These are phyloP conservation scores for Typhlichthys eigenmanni DNA, from an alignment of 2,797 vertebrate species.

Conservation along the genomic window DNA sequence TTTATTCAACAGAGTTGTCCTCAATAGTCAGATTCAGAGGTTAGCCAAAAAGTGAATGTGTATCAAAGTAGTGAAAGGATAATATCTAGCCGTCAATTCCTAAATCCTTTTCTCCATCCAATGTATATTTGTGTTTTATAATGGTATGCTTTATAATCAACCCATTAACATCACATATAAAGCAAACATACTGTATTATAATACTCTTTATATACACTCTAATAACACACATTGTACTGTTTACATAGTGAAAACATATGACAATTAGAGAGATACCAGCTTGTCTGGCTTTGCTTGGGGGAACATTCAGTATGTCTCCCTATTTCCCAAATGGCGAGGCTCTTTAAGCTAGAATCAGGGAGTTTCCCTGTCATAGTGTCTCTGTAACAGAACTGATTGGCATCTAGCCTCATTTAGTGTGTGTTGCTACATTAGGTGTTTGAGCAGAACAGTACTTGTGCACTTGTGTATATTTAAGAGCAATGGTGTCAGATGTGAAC, in stretches of 20 bases:
- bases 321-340: background rate
- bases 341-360: background rate
- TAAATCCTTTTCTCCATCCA: no score
- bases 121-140: no score
- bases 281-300: no score
- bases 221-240: no score
- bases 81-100: no score
- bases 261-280: no score
- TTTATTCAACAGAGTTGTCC: slow-evolving; percentile 3
- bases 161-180: no score
- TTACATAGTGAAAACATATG: no score
- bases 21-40: slow-evolving; percentile 21
- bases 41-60: slow-evolving; percentile 3
- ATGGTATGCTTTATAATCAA: no score
- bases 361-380: background rate
- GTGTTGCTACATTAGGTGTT: background rate
- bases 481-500: background rate
- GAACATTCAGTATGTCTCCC: no score
- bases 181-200: no score
- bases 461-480: background rate
- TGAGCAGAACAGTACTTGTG: background rate
- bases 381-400: background rate
- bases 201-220: no score
- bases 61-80: slow-evolving; percentile 1
- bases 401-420: background rate